Evolutionary conservation across 2,113 vertebrate genomes (phyloP), one percentile per base, ranked within the genome.

Genomic region (Eurystomus gularis): DNA sequence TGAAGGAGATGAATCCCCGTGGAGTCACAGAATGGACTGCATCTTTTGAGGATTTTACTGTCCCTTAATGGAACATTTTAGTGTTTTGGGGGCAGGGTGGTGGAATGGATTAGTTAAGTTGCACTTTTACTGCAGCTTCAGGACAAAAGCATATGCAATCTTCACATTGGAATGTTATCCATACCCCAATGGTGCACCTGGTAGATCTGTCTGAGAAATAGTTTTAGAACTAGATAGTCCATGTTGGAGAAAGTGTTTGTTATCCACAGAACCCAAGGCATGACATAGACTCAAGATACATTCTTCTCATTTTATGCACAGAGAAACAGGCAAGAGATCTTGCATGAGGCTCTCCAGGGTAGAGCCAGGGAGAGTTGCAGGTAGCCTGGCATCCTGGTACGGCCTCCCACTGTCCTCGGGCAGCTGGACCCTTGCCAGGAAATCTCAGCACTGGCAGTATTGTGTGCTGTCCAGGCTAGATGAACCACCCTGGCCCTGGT

Each of bases 361-460:
- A 21, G n/a, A 69, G 25, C 8, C 39, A 61, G 17, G 21, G 26
- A 42, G 14, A 68, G 42, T 0, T 2, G 19, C n/a, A 65, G 25
- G 31, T 42, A 79, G 29, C 20, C 37, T 29, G 18, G 11, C 37
- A 80, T 8, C 39, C 25, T 15, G 16, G 0, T 28, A 7, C 62
- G 26, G 17, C 8, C 16, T 64, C 33, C 69, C 24, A 49, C 15
- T 0, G 2, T 40, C 24, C 24, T n/a, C 0, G 1, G 44, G 64
- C 54, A 69, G 17, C 5, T 0, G 0, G 23, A 72, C 16, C 44
- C 40, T 78, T 3, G 2, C 37, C 33, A n/a, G 71, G 13, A 87
- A 77, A 64, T 54, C 51, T 35, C n/a, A 83, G 14, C 33, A 16
- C 18, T 42, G 44, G 10, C 9, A 39, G 20, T 46, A 65, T 21